phyloP scores from a whole-genome alignment of 2,888 invertebrate species.

The Conistra vaccinii region DNA sequence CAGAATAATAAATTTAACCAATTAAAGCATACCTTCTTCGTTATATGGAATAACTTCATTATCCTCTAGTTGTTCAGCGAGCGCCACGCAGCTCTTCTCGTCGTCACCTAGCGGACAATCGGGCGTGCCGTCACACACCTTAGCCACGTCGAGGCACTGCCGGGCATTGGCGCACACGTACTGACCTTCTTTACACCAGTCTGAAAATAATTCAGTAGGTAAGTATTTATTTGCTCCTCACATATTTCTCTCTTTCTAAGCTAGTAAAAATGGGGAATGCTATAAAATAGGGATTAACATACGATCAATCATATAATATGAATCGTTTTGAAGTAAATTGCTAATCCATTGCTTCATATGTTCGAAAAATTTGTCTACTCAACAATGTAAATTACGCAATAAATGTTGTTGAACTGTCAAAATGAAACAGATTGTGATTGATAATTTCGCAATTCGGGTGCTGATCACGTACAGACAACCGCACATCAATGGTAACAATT shows the following conservation, averaged over 20 bases:
- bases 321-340: too few relatives aligned
- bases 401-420: neutral
- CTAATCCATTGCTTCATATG: neutral
- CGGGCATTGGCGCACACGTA: conserved; percentile 94
- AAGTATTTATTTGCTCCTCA: neutral
- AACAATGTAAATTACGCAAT: too few relatives aligned
- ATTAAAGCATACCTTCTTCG: conserved; percentile 88
- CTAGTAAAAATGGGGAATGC: neutral
- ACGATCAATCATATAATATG: too few relatives aligned
- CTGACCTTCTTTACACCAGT: conserved; percentile 93
- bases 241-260: neutral
- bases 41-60: conserved; percentile 92
- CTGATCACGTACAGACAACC: neutral
- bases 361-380: too few relatives aligned
- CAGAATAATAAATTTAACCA: neutral
- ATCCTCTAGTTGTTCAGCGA: conserved; percentile 89
- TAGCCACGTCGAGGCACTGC: conserved; percentile 92
- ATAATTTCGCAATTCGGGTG: too few relatives aligned
- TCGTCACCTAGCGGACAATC: conserved; percentile 95
- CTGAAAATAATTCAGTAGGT: conserved; percentile 81
- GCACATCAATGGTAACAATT: neutral
- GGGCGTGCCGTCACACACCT: conserved; percentile 93
- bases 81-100: conserved; percentile 93
- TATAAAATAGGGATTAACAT: neutral
- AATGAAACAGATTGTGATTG: neutral